A percentile compares a stretch with the other conserved stretches of the same genome.
Conservation (phyloP, 2,888 invertebrate genomes). For the Camponotus fellah region DNA sequence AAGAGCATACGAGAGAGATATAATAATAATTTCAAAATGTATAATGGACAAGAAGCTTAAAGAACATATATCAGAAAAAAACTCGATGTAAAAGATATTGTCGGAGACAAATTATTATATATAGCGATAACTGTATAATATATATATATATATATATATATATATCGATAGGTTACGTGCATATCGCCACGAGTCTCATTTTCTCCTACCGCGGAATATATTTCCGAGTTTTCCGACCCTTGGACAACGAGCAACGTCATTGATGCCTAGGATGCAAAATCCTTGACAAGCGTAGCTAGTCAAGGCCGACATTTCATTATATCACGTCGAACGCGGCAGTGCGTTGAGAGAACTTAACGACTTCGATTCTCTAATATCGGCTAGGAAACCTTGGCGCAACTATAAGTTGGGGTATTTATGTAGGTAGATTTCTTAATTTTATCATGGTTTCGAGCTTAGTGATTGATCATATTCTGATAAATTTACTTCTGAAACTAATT, state of each 20-base stretch:
- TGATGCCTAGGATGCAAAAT: constrained; percentile 36
- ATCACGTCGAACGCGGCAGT: neutral
- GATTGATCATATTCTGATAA: neutral
- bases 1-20: neutral
- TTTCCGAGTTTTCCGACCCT: constrained; percentile 69
- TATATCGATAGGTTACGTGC: constrained; percentile 58
- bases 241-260: constrained; percentile 46
- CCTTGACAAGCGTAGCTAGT: constrained; percentile 40
- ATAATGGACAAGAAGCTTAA: neutral
- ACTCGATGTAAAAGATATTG: constrained; percentile 14
- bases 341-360: constrained; percentile 31
- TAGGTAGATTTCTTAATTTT: neutral
- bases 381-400: constrained; percentile 17
- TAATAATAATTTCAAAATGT: neutral
- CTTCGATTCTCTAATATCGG: constrained; percentile 34
- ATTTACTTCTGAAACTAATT: neutral
- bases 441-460: neutral
- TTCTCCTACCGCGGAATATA: constrained; percentile 47
- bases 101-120: neutral
- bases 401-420: constrained; percentile 17
- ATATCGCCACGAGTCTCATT: constrained; percentile 52
- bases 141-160: neutral
- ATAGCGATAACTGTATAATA: neutral
- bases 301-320: constrained; percentile 43
- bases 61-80: neutral